Conservation (phyloP, 1,140 invertebrate species). For the Spodoptera frugiperda region DNA sequence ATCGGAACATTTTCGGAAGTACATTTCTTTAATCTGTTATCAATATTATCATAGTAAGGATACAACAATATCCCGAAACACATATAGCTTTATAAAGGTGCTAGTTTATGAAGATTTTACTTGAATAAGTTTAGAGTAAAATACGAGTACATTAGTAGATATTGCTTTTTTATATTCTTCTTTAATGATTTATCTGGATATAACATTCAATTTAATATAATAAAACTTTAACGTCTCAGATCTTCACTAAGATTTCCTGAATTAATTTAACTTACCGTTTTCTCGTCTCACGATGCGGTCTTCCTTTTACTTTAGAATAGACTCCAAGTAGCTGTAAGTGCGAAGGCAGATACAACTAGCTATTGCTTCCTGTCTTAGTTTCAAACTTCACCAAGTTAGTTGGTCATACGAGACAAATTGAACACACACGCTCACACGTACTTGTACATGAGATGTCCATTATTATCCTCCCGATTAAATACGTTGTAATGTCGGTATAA, state of each 20-base stretch:
- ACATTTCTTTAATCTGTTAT: slow-evolving; percentile 24
- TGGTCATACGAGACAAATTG: slow-evolving; percentile 17
- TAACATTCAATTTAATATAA: background rate
- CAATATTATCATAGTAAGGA: background rate
- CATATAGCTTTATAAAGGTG: too few relatives aligned
- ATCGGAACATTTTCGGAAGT: background rate
- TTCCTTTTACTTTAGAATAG: slow-evolving; percentile 6
- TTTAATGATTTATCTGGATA: background rate
- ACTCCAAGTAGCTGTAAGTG: background rate
- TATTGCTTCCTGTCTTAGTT: slow-evolving; percentile 17
- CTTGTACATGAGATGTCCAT: background rate
- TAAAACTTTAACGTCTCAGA: slow-evolving; percentile 22
- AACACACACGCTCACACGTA: background rate
- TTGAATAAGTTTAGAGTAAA: background rate
- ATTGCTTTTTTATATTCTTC: background rate
- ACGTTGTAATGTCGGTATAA: too few relatives aligned
- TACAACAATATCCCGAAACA: too few relatives aligned
- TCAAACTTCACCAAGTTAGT: background rate
- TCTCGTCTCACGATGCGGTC: slow-evolving; percentile 7
- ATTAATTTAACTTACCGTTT: slow-evolving; percentile 24
- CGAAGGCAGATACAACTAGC: background rate
- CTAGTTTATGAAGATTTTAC: too few relatives aligned
- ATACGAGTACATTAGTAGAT: too few relatives aligned
- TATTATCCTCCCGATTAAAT: too few relatives aligned
- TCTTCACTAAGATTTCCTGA: slow-evolving; percentile 15